phyloP scores from a whole-genome alignment of 2,797 vertebrate genomes.

The Sebastes vulpes region DNA sequence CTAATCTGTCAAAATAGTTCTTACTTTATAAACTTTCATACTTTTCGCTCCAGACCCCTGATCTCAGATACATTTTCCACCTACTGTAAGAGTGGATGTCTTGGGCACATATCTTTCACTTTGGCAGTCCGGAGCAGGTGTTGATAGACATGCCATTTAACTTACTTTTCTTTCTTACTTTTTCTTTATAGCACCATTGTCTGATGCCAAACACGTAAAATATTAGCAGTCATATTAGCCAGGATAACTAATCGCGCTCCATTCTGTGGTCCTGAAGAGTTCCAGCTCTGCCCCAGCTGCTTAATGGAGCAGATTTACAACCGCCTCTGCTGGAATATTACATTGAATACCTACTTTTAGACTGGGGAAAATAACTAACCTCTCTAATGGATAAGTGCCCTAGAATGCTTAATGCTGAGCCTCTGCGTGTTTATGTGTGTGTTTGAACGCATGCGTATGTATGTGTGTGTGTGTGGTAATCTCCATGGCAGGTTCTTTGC shows the following conservation, averaged over 20 bases:
- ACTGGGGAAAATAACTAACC: slow-evolving; percentile 62
- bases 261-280: slow-evolving; percentile 9
- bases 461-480: slow-evolving; percentile 56
- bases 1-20: background rate
- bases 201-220: slow-evolving; percentile 11
- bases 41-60: background rate
- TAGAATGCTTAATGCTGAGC: slow-evolving; percentile 67
- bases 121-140: background rate
- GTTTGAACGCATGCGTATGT: slow-evolving; percentile 12
- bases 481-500: slow-evolving; percentile 77
- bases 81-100: background rate
- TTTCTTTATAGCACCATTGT: background rate
- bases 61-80: background rate
- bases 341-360: slow-evolving; percentile 68
- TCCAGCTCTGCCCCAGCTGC: slow-evolving; percentile 45
- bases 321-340: slow-evolving; percentile 55
- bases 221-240: slow-evolving; percentile 21
- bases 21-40: background rate
- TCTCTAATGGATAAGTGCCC: slow-evolving; percentile 73
- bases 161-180: background rate
- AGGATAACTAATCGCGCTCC: background rate
- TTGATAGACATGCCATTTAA: background rate
- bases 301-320: slow-evolving; percentile 42
- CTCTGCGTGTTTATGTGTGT: slow-evolving; percentile 14
- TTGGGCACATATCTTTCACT: background rate